Base-by-base conservation (phyloP, 1,140 invertebrate species). In the Pogonomyrmex barbatus region DNA sequence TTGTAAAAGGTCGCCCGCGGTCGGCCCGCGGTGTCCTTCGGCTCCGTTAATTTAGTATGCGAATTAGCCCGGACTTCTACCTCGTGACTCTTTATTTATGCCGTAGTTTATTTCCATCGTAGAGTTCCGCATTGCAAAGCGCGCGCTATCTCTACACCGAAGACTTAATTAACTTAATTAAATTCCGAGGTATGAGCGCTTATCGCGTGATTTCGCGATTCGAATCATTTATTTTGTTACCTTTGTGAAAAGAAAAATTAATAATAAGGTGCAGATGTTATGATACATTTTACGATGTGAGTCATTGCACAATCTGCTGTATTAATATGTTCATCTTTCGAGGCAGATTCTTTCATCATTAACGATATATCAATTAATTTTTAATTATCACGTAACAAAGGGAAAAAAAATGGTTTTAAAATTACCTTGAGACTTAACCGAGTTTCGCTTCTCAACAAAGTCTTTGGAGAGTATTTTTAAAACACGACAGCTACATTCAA, bases 1-100 rank as follows among this genome's bases (percentile, higher is more conserved):
- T 83, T 85, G 58, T 52, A 62, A 89, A 90, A 83, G 88, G 88
- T 89, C 76, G 85, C 70, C 30, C 75, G 77, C 58, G 76, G 52
- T 67, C 52, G 47, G 63, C 56, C 42, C 14, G 36, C 73, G 45
- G 54, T 68, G 84, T 81, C 73, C 88, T 89, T 89, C 86, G 78
- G 45, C 85, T 47, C 86, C 88, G 85, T 89, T 89, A 89, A 89
- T 89, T 89, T 87, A 75, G 73, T 79, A 85, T 87, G 86, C 71
- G 88, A 89, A 89, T 89, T 89, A 89, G 54, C 68, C n/a, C 42
- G 52, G 68, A 62, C 79, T 83, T 83, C 17, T 73, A 83, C 30
- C 58, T 75, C 54, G 54, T 50, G 79, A 83, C 68, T 83, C 79
- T 83, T 83, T 83, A 83, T 83, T 83, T 73, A 75, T 50, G 30